These are phyloP conservation scores for Torymus texanus DNA, from an alignment of 2,888 invertebrate species.

Conservation along the genomic window DNA sequence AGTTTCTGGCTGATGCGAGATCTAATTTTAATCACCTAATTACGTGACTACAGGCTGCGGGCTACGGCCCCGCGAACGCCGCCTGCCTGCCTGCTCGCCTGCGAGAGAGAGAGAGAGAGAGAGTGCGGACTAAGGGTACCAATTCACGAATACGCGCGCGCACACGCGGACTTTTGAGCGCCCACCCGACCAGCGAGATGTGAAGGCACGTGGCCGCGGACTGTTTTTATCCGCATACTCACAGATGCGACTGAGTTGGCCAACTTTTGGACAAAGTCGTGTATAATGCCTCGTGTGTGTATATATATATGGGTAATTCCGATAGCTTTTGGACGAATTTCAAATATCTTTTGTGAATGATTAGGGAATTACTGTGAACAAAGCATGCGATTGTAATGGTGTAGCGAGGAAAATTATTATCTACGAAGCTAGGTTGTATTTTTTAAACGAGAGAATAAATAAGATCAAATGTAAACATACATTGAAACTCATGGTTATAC, in stretches of 20 bases:
- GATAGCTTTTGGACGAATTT: background rate
- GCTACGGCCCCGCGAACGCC: slow-evolving; percentile 69
- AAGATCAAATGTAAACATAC: too few relatives aligned
- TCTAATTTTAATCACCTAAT: slow-evolving; percentile 80
- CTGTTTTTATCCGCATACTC: slow-evolving; percentile 24
- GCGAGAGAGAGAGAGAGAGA: too few relatives aligned
- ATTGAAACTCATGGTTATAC: too few relatives aligned
- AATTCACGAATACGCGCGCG: slow-evolving; percentile 41
- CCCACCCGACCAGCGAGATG: background rate
- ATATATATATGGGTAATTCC: too few relatives aligned
- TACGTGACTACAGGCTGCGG: slow-evolving; percentile 76
- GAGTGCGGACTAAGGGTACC: slow-evolving; percentile 19
- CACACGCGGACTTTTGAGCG: slow-evolving; percentile 15
- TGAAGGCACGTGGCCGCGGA: slow-evolving; percentile 33
- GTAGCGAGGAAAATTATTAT: too few relatives aligned
- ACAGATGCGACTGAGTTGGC: background rate
- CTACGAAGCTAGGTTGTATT: too few relatives aligned
- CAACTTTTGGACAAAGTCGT: slow-evolving; percentile 11
- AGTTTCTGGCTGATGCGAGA: slow-evolving; percentile 78
- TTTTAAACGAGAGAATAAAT: too few relatives aligned
- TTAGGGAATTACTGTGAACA: too few relatives aligned
- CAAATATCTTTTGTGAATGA: too few relatives aligned
- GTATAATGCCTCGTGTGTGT: too few relatives aligned
- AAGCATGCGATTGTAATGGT: too few relatives aligned
- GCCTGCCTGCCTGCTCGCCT: slow-evolving; percentile 57